phyloP scores from a whole-genome alignment of 2,888 invertebrate species.

The Dasypolia templi region DNA sequence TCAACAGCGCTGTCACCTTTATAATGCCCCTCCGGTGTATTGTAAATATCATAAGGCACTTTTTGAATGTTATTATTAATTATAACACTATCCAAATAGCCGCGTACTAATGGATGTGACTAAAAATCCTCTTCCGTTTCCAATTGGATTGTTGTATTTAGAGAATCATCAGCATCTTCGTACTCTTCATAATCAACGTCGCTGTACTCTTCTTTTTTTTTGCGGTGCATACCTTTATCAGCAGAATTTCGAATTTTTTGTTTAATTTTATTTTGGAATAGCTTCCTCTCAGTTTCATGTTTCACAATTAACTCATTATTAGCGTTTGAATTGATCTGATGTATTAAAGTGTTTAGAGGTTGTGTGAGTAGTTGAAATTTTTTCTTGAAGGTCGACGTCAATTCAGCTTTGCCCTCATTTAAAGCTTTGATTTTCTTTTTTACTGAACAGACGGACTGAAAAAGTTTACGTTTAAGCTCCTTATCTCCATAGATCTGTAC shows the following conservation, averaged over 20 bases:
- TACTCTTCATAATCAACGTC: neutral
- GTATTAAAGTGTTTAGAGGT: slow-evolving; percentile 3
- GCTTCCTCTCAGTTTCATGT: neutral
- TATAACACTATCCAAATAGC: neutral
- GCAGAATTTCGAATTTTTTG: neutral
- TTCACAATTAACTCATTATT: neutral
- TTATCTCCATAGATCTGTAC: neutral
- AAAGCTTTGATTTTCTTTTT: slow-evolving; percentile 16
- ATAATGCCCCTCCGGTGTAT: neutral
- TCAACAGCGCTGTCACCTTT: neutral
- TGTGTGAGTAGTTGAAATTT: slow-evolving; percentile 13
- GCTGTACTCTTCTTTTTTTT: neutral
- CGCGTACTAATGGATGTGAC: neutral
- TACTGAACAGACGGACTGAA: slow-evolving; percentile 5
- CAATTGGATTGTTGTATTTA: neutral
- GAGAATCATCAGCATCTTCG: slow-evolving; percentile 2
- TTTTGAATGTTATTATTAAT: slow-evolving; percentile 5
- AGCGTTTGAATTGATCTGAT: neutral
- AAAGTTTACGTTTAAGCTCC: neutral
- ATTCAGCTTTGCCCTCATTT: slow-evolving; percentile 10
- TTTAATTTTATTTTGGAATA: slow-evolving; percentile 7
- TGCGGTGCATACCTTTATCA: neutral
- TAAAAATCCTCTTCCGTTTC: neutral
- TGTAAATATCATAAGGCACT: neutral
- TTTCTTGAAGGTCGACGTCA: slow-evolving; percentile 11